Evolutionary conservation across 2,888 invertebrate genomes (phyloP).

Genomic region (Hymenopus coronatus): DNA sequence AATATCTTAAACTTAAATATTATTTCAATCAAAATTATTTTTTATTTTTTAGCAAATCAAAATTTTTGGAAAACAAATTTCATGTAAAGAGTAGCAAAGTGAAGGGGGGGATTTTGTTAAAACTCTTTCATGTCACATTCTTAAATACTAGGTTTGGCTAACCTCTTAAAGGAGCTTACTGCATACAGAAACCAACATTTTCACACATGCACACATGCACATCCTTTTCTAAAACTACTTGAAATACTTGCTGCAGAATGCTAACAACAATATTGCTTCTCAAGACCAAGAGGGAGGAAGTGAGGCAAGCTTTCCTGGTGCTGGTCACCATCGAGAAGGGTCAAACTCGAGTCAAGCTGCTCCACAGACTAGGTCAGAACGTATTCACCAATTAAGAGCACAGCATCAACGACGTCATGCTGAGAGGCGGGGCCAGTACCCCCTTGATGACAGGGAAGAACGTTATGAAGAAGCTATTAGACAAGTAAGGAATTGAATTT

Average conservation of each 20-base stretch:
- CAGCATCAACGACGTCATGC: slow-evolving; percentile 57
- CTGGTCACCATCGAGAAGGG: slow-evolving; percentile 24
- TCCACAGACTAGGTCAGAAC: slow-evolving; percentile 43
- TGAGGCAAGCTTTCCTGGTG: neutral
- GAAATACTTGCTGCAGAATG: neutral
- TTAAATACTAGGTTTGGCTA: no score
- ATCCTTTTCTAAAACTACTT: no score
- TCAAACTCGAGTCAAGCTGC: slow-evolving; percentile 21
- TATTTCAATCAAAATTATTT: no score
- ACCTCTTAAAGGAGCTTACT: no score
- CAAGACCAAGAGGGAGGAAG: neutral
- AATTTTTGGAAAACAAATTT: no score
- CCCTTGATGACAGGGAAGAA: slow-evolving; percentile 54
- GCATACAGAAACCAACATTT: no score
- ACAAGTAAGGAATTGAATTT: slow-evolving; percentile 41
- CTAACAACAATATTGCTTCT: neutral
- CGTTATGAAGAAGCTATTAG: slow-evolving; percentile 48
- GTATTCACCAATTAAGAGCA: slow-evolving; percentile 51
- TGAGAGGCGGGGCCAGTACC: slow-evolving; percentile 58
- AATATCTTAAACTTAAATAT: no score
- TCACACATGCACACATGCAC: no score
- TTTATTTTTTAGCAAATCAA: no score
- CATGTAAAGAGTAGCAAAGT: no score
- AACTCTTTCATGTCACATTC: no score
- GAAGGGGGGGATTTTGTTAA: no score